Base-by-base conservation (phyloP, 2,113 vertebrate genomes). In the Ascaphus truei region DNA sequence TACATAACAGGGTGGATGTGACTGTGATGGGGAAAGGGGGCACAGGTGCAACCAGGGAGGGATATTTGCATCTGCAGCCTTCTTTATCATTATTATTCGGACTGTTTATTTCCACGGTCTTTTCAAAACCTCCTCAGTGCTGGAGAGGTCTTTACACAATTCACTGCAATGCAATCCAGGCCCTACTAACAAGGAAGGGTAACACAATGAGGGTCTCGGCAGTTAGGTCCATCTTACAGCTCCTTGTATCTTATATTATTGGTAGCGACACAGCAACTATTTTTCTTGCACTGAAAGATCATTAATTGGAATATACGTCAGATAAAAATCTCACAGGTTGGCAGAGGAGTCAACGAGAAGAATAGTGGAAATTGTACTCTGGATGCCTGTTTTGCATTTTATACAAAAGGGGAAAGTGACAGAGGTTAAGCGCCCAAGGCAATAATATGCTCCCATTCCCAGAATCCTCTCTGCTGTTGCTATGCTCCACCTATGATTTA, bases 131-230 rank as follows among this genome's bases (percentile, higher is more conserved):
- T 45, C 4, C 43, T 45, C 25, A 12, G 60, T n/a, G 60, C 34
- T 25, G 20, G 39, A n/a, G 11, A 36, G 41, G 18, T 11, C 23
- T 36, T 37, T 52, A 55, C 30, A n/a, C n/a, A n/a, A n/a, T n/a
- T n/a, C n/a, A 18, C 25, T 39, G 6, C 33, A 39, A 37, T 29
- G 26, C n/a, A 13, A 22, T 22, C 51, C 18, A 36, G 31, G 11
- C 16, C 30, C 16, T 29, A 43, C n/a, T 61, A 47, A 31, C 8
- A 45, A 22, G 16, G 51, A 36, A 57, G 11, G 20, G 10, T 43
- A 56, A 56, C 26, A 16, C 22, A 65, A 65, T 39, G 62, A 64
- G 62, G 48, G 47, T 29, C 63, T 45, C 36, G 8, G 6, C 3
- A 22, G 30, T 50, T 16, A 33, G n/a, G 30, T 33, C n/a, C 34